phyloP scores from a whole-genome alignment of 2,888 invertebrate species.

The Microplitis deprimator region DNA sequence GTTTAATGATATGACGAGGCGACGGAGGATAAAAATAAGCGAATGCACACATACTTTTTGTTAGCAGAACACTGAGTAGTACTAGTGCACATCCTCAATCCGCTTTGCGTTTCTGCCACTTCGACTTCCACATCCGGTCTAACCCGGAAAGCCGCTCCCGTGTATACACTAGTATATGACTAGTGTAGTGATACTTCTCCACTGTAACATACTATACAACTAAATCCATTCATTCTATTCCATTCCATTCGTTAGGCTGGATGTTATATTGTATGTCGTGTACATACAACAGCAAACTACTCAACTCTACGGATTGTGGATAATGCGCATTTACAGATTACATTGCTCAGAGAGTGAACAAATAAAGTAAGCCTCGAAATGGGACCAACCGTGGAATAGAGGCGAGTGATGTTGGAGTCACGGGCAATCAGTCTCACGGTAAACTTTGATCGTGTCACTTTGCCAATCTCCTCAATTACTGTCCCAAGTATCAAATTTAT shows the following conservation, averaged over 20 bases:
- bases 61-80: neutral
- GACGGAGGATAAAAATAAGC: neutral
- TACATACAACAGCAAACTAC: conserved; percentile 9
- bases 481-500: too few species aligned
- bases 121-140: conserved; percentile 60
- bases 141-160: conserved; percentile 69
- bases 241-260: conserved; percentile 35
- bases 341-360: conserved; percentile 25
- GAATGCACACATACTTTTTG: neutral
- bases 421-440: conserved; percentile 58
- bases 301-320: conserved; percentile 37
- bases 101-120: conserved; percentile 37
- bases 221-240: conserved; percentile 46
- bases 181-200: too few species aligned
- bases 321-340: conserved; percentile 45
- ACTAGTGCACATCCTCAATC: conserved; percentile 5
- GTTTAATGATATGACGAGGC: neutral
- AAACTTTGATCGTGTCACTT: conserved; percentile 56
- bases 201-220: conserved; percentile 48
- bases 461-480: conserved; percentile 10
- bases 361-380: conserved; percentile 42
- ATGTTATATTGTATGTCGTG: neutral
- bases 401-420: conserved; percentile 45
- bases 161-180: conserved; percentile 47
- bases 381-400: conserved; percentile 46